Evolutionary conservation across 1,140 invertebrate species (phyloP), one percentile per base, ranked within the genome.

Genomic region (Lasioglossum albipes): DNA sequence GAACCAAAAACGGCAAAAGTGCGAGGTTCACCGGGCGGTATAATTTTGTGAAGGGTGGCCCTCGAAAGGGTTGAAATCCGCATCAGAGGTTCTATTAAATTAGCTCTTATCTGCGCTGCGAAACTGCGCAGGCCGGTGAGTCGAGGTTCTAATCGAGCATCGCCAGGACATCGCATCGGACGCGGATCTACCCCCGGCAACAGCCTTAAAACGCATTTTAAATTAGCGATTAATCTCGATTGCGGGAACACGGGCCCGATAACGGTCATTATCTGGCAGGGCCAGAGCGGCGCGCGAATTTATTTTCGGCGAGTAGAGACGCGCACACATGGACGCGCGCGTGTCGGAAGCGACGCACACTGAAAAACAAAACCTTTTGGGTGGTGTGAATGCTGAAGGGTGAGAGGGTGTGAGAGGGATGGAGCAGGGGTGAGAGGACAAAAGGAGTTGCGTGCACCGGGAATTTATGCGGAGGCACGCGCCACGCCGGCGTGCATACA

Each of bases 391-490:
- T 4, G 18, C 2, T 36, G 13, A 22, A 10, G 7, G 36, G 22
- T 49, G 10, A 7, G 49, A 73, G 66, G 61, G 54, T 42, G 59
- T 22, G 42, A 45, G 66, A 7, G 61, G 66, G 27, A 27, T 27
- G 27, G 27, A 27, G 27, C 27, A 71, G 61, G 54, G 52, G 59
- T 22, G 42, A 45, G 66, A 7, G 61, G 66, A 49, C 42, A 42
- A 71, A 64, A 67, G 45, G 71, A 72, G 71, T 75, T 79, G 78
- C 72, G 67, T 79, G 71, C 31, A 27, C 1, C 9, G 57, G 49
- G 13, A 84, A 87, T 87, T 82, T 84, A 87, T 87, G 85, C 86
- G 41, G 5, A 52, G 75, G 66, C 86, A 87, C 86, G 86, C 79
- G 83, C 73, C 86, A 80, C 59, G 67, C 70, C 45, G 77, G 42